Conservation (phyloP, 64 coral and sea anemone genomes). For the Pachyseris speciosa region DNA sequence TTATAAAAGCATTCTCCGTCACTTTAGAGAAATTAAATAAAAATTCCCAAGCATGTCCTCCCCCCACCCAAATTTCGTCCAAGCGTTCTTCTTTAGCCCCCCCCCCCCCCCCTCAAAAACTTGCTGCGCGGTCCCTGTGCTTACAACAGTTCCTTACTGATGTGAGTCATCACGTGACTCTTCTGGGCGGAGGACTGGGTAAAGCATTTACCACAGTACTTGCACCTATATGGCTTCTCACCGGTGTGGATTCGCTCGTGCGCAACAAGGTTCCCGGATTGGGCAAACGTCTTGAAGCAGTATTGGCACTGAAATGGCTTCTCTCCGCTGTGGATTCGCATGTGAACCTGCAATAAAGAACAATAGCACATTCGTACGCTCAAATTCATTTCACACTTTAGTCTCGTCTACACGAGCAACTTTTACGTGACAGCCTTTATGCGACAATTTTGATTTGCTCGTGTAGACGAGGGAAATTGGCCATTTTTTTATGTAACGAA, state of each 20-base stretch:
- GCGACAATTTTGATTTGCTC: too few relatives aligned
- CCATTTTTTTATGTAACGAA: too few relatives aligned
- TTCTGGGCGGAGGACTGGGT: constrained; percentile 26
- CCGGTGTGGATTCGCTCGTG: constrained; percentile 19
- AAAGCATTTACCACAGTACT: constrained; percentile 19
- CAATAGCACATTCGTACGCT: background rate
- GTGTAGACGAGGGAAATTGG: too few relatives aligned
- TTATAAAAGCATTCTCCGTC: too few relatives aligned
- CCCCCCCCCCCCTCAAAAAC: too few relatives aligned
- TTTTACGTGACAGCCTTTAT: background rate
- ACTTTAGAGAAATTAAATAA: too few relatives aligned
- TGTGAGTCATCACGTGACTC: constrained; percentile 5
- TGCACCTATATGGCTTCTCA: constrained; percentile 26
- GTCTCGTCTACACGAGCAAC: background rate
- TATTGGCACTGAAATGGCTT: constrained; percentile 9
- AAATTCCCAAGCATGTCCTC: too few relatives aligned
- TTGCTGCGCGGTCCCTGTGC: too few relatives aligned
- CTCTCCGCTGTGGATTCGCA: constrained; percentile 14
- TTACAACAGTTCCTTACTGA: background rate
- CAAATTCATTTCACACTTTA: background rate
- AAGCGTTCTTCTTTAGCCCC: too few relatives aligned
- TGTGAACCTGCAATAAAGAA: constrained; percentile 3
- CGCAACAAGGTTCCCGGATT: constrained; percentile 16
- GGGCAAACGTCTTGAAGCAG: constrained; percentile 1
- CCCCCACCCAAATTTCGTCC: too few relatives aligned